Base-by-base conservation (phyloP, 1,140 invertebrate species). In the Watersipora subatra region DNA sequence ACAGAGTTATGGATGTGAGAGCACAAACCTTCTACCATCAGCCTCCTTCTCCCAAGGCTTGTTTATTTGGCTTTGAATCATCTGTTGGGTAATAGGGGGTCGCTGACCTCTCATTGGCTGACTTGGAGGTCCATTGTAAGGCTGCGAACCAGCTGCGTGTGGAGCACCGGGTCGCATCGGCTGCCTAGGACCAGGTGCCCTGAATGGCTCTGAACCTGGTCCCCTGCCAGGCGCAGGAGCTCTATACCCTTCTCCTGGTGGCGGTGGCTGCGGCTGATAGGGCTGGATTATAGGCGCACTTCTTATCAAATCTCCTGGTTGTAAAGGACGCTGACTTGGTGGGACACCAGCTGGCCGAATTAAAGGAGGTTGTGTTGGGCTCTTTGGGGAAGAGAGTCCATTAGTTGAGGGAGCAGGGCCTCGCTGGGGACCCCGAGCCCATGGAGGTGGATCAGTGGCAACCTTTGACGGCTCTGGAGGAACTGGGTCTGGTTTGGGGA, bases 351-450 rank as follows among this genome's bases (percentile, higher is more conserved):
- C 34, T 46, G 34, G 34, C 34, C 34, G 34, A n/a, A n/a, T n/a
- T 7, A n/a, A 30, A n/a, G 1, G 62, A 19, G 25, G 27, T 20
- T 1, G n/a, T 22, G 27, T 61, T 61, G 58, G 20, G 19, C 58
- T 27, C 19, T 19, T n/a, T n/a, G 22, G 58, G 12, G 22, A 3
- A 2, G 22, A 25, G 2, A 25, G 58, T 19, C 28, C 27, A 29
- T 30, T 2, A 20, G n/a, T 15, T 1, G 20, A 26, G 2, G 34
- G 22, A 63, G 62, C 63, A 24, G 34, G 55, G n/a, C 22, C 7
- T 12, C 20, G 64, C 64, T 68, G 64, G 28, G 67, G 29, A 3
- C 64, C 55, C 68, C 67, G 56, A 28, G 62, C 57, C 29, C 64
- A 64, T n/a, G 66, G 65, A n/a, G 57, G 46, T 3, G 34, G 34